These are phyloP conservation scores for Oceanodroma leucorhoa DNA, from an alignment of 2,797 vertebrate species.

Conservation along the genomic window DNA sequence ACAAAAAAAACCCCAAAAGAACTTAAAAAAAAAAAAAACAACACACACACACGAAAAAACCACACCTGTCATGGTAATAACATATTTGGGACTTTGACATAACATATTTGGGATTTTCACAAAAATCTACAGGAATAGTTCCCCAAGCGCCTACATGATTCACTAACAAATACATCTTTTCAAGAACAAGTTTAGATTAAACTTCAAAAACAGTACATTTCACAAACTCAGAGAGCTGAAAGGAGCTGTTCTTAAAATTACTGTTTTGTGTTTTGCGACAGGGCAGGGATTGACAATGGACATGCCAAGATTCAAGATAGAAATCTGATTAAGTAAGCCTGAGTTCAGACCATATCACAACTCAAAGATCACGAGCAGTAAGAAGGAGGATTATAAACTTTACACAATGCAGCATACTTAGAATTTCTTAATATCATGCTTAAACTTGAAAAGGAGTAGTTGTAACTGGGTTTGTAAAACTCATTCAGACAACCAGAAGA, in stretches of 20 bases:
- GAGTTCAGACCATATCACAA: neutral
- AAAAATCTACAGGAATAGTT: neutral
- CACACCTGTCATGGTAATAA: neutral
- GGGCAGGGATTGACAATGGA: neutral
- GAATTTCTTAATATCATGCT: neutral
- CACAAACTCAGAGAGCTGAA: neutral
- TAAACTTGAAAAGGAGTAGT: neutral
- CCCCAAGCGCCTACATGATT: neutral
- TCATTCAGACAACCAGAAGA: slow-evolving; percentile 20
- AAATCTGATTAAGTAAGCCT: neutral
- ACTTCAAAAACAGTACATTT: neutral
- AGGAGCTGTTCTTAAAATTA: neutral
- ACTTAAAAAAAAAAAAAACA: neutral
- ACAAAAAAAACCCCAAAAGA: neutral
- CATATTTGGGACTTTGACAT: no score
- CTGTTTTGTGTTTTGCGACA: neutral
- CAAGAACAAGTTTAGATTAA: neutral
- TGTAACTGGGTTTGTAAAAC: slow-evolving; percentile 9
- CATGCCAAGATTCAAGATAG: neutral
- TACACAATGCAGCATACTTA: neutral
- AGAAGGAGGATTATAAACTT: neutral
- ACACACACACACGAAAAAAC: no score
- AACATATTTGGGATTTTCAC: neutral
- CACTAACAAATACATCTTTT: neutral
- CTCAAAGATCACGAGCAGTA: neutral